These are phyloP conservation scores for Squalus acanthias DNA, from an alignment of 2,797 vertebrate species.

Conservation along the genomic window DNA sequence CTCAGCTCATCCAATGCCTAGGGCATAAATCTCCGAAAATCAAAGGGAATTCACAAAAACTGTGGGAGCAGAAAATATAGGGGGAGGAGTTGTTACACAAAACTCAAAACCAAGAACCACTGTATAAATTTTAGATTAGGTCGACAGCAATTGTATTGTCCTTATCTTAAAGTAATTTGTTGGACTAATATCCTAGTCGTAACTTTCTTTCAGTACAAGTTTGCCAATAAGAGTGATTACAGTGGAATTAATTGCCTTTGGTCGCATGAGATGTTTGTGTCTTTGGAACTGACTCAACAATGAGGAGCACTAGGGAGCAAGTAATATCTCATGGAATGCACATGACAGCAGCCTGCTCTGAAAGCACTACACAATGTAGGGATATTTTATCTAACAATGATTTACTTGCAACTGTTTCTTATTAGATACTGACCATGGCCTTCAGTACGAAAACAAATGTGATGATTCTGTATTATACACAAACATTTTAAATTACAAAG, in stretches of 20 bases:
- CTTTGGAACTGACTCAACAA: slow-evolving; percentile 48
- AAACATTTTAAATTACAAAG: too few relatives aligned
- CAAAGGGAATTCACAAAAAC: neutral
- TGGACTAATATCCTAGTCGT: neutral
- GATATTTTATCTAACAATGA: neutral
- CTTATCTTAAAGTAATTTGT: neutral
- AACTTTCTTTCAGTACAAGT: slow-evolving; percentile 42
- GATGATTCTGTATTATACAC: neutral
- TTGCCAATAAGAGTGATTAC: slow-evolving; percentile 49
- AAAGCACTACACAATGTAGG: neutral
- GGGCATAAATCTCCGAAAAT: neutral
- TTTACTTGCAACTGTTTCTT: neutral
- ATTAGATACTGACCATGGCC: neutral
- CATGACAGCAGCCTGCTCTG: neutral
- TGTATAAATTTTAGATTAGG: neutral
- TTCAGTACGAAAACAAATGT: neutral
- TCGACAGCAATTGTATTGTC: neutral
- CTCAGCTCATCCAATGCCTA: neutral
- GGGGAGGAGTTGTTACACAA: neutral
- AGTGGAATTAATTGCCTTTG: slow-evolving; percentile 46
- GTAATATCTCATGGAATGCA: neutral
- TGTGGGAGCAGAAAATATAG: neutral
- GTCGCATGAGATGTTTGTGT: slow-evolving; percentile 47
- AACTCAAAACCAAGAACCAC: neutral
- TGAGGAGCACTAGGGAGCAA: slow-evolving; percentile 38